Conservation (phyloP, 2,888 invertebrate species). For the Steinernema hermaphroditum region DNA sequence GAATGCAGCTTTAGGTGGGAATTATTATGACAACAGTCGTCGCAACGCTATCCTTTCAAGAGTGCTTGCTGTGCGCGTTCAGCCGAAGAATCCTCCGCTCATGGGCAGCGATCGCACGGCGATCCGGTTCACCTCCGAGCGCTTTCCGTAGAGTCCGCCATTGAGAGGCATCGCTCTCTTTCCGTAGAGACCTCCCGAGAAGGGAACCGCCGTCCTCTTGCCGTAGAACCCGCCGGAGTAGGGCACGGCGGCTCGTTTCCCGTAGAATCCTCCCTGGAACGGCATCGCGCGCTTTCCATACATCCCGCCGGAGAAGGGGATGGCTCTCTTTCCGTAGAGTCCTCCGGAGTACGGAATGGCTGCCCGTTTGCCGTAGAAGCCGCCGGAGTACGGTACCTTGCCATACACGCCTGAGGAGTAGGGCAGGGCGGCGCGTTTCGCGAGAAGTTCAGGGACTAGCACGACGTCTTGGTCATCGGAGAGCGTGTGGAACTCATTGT, state of each 20-base stretch:
- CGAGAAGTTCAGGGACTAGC: background rate
- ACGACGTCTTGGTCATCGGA: background rate
- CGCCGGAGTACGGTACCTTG: constrained; percentile 4
- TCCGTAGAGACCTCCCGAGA: constrained; percentile 17
- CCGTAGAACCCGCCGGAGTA: constrained; percentile 10
- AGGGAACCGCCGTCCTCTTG: background rate
- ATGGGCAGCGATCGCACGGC: constrained; percentile 19
- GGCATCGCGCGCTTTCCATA: constrained; percentile 11
- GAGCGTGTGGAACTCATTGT: background rate
- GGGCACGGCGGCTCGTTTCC: constrained; percentile 22
- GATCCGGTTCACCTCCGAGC: background rate
- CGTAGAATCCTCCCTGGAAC: constrained; percentile 8
- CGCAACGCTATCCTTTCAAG: background rate
- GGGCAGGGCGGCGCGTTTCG: constrained; percentile 1
- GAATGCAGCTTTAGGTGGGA: background rate
- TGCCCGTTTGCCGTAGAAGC: background rate
- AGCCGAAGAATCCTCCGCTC: constrained; percentile 27
- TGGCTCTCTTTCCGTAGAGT: constrained; percentile 7
- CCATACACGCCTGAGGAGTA: background rate
- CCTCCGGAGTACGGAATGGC: constrained; percentile 14
- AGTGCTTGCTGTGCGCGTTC: background rate
- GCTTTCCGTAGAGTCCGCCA: constrained; percentile 21
- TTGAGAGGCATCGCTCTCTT: constrained; percentile 21
- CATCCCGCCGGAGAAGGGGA: constrained; percentile 23
- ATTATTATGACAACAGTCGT: background rate